These are phyloP conservation scores for Neoitamus cyanurus DNA, from an alignment of 2,888 invertebrate species.

Conservation along the genomic window DNA sequence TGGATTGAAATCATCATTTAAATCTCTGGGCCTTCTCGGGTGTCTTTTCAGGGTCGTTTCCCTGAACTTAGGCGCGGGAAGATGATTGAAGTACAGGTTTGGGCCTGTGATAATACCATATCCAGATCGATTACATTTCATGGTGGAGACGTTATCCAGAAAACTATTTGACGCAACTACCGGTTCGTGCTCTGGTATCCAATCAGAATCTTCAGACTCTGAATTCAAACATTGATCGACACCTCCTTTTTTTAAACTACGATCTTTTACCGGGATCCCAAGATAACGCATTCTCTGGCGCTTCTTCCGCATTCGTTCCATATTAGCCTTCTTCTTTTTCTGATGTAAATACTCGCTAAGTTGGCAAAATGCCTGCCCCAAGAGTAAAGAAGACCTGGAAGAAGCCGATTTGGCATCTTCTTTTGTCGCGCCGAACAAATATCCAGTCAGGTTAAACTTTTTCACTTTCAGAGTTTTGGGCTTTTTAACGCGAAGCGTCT, in stretches of 20 bases:
- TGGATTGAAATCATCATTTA: constrained; percentile 57
- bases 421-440: constrained; percentile 55
- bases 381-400: background rate
- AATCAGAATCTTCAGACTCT: constrained; percentile 56
- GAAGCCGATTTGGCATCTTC: constrained; percentile 48
- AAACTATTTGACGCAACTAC: background rate
- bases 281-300: constrained; percentile 48
- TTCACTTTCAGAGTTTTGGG: constrained; percentile 60
- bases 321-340: constrained; percentile 55
- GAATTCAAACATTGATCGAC: constrained; percentile 14
- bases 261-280: background rate
- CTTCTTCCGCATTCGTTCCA: constrained; percentile 51
- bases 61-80: constrained; percentile 62
- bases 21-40: constrained; percentile 58
- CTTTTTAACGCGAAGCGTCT: constrained; percentile 59
- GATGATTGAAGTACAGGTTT: constrained; percentile 45
- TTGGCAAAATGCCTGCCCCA: background rate
- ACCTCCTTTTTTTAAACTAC: background rate
- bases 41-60: constrained; percentile 61
- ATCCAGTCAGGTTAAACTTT: constrained; percentile 64
- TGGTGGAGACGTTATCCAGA: background rate
- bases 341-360: background rate
- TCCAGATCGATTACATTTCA: background rate
- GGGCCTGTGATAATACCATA: background rate
- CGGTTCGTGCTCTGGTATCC: constrained; percentile 58